phyloP scores from a whole-genome alignment of 2,888 invertebrate genomes.

The Noctuana brunneofusca region DNA sequence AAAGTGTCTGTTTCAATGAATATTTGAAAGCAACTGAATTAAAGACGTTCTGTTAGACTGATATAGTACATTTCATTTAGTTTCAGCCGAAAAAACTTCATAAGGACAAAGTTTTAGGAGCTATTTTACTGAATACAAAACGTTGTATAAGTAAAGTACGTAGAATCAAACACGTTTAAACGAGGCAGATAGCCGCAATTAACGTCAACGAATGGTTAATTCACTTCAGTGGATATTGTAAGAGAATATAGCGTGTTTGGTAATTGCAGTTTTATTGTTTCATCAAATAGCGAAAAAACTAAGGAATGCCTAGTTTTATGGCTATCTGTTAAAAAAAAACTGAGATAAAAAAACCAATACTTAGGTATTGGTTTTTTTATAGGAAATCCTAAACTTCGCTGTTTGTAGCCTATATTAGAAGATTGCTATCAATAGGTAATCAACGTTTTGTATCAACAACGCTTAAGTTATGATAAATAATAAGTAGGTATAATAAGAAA shows the following conservation, averaged over 20 bases:
- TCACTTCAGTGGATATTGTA: slow-evolving; percentile 26
- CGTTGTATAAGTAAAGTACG: slow-evolving; percentile 40
- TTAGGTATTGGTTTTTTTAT: not conserved
- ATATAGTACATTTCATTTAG: slow-evolving; percentile 38
- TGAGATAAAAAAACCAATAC: not conserved
- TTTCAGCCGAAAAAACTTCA: slow-evolving; percentile 52
- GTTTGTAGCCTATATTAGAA: not conserved
- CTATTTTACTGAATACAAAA: slow-evolving; percentile 44
- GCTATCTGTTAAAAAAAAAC: too few species aligned
- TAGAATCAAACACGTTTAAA: slow-evolving; percentile 65
- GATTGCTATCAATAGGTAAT: not conserved
- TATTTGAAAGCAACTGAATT: slow-evolving; percentile 64
- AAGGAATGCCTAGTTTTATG: too few species aligned
- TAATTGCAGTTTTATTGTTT: slow-evolving; percentile 11
- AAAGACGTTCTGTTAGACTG: slow-evolving; percentile 62
- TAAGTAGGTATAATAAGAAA: slow-evolving; percentile 6
- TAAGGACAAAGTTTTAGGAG: slow-evolving; percentile 48
- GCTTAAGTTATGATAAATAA: slow-evolving; percentile 1
- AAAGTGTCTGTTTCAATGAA: slow-evolving; percentile 39
- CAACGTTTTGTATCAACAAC: too few species aligned
- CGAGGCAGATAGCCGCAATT: slow-evolving; percentile 70
- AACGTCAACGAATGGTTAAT: slow-evolving; percentile 56
- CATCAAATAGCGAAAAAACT: not conserved
- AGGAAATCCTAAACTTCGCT: not conserved
- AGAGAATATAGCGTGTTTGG: not conserved